Conservation (phyloP, 2,113 vertebrate species). For the Ardeotis arabs region DNA sequence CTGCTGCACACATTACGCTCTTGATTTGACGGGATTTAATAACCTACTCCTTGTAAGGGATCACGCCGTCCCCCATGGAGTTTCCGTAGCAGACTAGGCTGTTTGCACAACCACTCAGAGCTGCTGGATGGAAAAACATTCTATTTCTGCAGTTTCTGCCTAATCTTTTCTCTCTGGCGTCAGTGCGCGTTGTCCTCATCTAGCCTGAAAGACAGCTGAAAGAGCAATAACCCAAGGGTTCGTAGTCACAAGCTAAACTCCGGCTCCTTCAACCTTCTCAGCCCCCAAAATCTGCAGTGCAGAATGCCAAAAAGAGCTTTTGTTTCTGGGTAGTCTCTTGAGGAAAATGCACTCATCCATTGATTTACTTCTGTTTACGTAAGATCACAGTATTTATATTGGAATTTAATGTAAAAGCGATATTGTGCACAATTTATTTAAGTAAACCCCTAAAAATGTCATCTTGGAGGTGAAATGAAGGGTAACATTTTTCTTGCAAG, state of each 20-base stretch:
- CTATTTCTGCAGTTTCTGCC: background rate
- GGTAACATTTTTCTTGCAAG: background rate
- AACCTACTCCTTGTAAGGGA: background rate
- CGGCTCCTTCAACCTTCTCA: background rate
- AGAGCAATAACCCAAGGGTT: constrained; percentile 24
- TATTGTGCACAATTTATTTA: accelerated
- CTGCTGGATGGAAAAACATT: constrained; percentile 43
- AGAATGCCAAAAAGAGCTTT: background rate
- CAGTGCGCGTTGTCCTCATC: constrained; percentile 8
- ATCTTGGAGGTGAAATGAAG: background rate
- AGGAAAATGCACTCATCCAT: background rate
- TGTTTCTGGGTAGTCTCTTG: background rate
- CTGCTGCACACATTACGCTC: accelerated
- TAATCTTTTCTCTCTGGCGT: constrained; percentile 34
- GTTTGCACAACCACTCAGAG: background rate
- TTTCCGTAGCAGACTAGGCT: background rate
- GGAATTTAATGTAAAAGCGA: background rate
- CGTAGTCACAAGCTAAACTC: background rate
- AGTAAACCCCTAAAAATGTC: background rate
- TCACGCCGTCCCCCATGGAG: background rate
- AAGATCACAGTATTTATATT: background rate
- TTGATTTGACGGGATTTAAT: background rate
- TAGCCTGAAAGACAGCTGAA: constrained; percentile 44
- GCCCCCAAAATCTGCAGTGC: background rate
- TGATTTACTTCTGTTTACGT: background rate